Percentiles rank a stretch among this genome's conserved stretches.
These are phyloP conservation scores for Antheraea assamensis DNA, from an alignment of 2,888 invertebrate genomes.

Conservation along the genomic window DNA sequence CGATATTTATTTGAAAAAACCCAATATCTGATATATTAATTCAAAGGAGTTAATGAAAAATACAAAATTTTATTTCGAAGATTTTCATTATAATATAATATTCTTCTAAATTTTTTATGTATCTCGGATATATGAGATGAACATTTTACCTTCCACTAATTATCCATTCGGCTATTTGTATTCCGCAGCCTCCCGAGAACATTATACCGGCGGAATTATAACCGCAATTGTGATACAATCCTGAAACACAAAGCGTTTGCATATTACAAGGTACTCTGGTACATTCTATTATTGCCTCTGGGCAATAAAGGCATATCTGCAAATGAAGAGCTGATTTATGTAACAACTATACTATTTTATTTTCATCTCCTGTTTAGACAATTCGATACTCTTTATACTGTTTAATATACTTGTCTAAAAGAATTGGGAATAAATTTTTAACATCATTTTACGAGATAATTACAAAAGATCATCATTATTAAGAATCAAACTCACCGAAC, in stretches of 20 bases:
- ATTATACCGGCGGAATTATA: constrained; percentile 97
- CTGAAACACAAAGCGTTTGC: constrained; percentile 51
- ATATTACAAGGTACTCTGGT: background rate
- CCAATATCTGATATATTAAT: too few species aligned
- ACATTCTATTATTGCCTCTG: too few species aligned
- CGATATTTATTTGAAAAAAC: too few species aligned
- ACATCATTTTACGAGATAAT: background rate
- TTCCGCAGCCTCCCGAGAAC: constrained; percentile 93
- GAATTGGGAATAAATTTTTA: background rate
- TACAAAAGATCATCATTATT: background rate
- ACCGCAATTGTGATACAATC: constrained; percentile 92
- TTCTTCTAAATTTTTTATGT: too few species aligned
- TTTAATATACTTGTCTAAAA: background rate
- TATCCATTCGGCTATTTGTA: constrained; percentile 94
- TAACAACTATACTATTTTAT: background rate
- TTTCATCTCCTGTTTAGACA: background rate
- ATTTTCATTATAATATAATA: too few species aligned
- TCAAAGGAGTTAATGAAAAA: too few species aligned
- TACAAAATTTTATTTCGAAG: too few species aligned
- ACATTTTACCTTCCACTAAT: constrained; percentile 84
- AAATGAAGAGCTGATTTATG: background rate
- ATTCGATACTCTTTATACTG: background rate
- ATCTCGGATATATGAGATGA: background rate
- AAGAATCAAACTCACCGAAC: constrained; percentile 63
- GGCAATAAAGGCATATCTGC: background rate